A percentile compares a stretch with the other conserved stretches of the same genome.
Conservation (phyloP, 2,888 invertebrate species). For the Pachycephus smyrnensis region DNA sequence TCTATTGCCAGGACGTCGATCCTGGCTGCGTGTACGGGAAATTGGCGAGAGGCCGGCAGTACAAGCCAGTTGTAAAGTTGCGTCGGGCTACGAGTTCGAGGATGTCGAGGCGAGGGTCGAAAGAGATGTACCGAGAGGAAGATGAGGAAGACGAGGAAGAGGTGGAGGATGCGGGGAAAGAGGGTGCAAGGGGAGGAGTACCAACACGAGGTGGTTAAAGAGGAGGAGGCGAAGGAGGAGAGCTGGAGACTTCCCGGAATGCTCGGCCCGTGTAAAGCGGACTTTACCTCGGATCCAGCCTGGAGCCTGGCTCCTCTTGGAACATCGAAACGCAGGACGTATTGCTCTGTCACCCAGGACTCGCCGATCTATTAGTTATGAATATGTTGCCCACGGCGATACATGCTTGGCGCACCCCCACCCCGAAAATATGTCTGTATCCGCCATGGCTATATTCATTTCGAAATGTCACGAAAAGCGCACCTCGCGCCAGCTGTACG, state of each 20-base stretch:
- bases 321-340: constrained; percentile 63
- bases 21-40: not conserved
- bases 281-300: constrained; percentile 47
- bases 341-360: constrained; percentile 64
- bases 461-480: constrained; percentile 56
- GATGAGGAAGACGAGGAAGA: not conserved
- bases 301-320: constrained; percentile 41
- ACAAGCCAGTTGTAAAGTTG: not conserved
- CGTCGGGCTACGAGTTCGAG: not conserved
- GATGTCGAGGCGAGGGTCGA: not conserved
- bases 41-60: not conserved
- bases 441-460: constrained; percentile 49
- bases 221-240: not conserved
- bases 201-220: not conserved
- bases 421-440: constrained; percentile 60
- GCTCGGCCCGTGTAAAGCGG: constrained; percentile 49
- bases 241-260: constrained; percentile 50
- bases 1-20: not conserved
- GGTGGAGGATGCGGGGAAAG: not conserved
- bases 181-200: not conserved
- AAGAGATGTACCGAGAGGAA: not conserved
- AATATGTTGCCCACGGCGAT: constrained; percentile 65
- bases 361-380: constrained; percentile 66
- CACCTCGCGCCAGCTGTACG: constrained; percentile 23
- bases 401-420: constrained; percentile 56